These are phyloP conservation scores for Drymodes brunneopygia DNA, from an alignment of 2,113 vertebrate genomes.

Conservation along the genomic window DNA sequence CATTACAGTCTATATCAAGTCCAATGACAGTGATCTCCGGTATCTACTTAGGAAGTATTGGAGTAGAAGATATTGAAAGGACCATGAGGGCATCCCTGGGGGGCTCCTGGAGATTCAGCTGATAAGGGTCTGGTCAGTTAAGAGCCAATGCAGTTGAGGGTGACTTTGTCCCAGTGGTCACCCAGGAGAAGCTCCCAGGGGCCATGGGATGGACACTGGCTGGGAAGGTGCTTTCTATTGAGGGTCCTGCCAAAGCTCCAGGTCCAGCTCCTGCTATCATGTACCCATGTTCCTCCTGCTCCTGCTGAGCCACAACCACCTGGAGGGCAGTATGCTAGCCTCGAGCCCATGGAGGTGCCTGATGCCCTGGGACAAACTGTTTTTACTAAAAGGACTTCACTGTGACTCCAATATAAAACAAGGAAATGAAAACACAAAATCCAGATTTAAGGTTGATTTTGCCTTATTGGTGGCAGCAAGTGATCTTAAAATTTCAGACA, in stretches of 20 bases:
- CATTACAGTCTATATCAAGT: not conserved
- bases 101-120: not conserved
- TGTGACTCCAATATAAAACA: not conserved
- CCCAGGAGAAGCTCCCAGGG: not conserved
- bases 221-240: not conserved
- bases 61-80: not conserved
- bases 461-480: not conserved
- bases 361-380: rapidly evolving
- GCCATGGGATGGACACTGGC: rapidly evolving
- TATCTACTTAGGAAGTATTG: not conserved
- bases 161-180: not conserved
- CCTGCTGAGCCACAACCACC: not conserved
- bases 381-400: not conserved
- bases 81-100: rapidly evolving
- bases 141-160: not conserved
- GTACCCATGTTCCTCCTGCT: not conserved
- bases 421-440: not conserved
- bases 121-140: not conserved
- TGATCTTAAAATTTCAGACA: not conserved
- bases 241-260: not conserved
- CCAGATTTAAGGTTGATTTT: not conserved
- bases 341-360: rapidly evolving
- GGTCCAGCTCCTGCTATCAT: not conserved
- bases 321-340: rapidly evolving
- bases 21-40: not conserved